Percentiles rank a stretch among this genome's conserved stretches.
Conservation (phyloP, 64 coral and sea anemone genomes). For the Trachythela sp. region DNA sequence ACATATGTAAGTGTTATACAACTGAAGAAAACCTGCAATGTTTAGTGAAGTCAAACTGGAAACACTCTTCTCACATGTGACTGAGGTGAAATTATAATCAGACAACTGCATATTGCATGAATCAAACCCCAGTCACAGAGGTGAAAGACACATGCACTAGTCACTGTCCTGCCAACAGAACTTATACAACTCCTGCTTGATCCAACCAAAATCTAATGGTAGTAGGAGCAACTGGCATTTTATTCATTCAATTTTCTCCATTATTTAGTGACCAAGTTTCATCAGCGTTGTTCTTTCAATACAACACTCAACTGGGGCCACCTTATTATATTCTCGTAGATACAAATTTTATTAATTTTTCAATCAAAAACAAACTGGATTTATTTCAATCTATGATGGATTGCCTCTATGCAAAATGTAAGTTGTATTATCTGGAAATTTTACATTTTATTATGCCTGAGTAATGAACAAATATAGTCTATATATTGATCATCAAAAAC, state of each 20-base stretch:
- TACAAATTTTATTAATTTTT: constrained; percentile 99
- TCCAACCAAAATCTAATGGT: no score
- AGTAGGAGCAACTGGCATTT: background rate
- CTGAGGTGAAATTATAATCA: no score
- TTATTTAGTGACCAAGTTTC: constrained; percentile 76
- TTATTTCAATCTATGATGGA: constrained; percentile 96
- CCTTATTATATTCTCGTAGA: constrained; percentile 89
- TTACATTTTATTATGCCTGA: background rate
- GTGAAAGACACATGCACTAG: no score
- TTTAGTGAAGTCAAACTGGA: no score
- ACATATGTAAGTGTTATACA: constrained; percentile 75
- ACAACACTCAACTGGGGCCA: constrained; percentile 94
- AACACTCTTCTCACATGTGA: no score
- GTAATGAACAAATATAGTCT: no score
- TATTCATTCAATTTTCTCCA: constrained; percentile 5
- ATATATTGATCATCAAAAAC: no score
- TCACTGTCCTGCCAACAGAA: no score
- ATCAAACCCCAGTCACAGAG: no score
- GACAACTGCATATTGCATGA: no score
- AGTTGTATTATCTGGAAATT: constrained; percentile 20
- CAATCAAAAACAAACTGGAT: constrained; percentile 98
- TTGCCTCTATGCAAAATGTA: constrained; percentile 98
- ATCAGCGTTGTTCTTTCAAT: constrained; percentile 94
- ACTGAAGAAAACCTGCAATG: no score
- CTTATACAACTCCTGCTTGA: no score